Conservation (phyloP, 30 jellyfish, hydroid and myxozoan species). For the Phacellophora camtschatica region DNA sequence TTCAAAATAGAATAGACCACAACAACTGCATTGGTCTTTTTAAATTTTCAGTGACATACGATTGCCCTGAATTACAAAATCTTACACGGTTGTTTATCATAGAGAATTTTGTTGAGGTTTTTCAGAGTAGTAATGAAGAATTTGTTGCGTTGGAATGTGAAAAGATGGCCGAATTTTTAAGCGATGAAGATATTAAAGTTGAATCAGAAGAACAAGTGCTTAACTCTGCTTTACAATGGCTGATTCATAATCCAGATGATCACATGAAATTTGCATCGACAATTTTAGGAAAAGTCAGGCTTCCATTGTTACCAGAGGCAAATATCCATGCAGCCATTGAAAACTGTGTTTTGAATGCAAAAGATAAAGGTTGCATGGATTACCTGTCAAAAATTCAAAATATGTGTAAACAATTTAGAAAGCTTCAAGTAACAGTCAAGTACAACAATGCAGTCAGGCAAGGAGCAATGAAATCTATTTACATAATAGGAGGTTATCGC, state of each 20-base stretch:
- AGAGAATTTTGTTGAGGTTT: slow-evolving; percentile 35
- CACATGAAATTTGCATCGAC: slow-evolving; percentile 16
- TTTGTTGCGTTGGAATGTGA: slow-evolving; percentile 26
- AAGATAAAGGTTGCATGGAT: neutral
- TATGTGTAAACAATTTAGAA: slow-evolving; percentile 44
- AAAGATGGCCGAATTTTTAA: slow-evolving; percentile 4
- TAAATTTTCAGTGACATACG: slow-evolving; percentile 37
- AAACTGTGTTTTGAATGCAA: neutral
- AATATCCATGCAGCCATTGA: neutral
- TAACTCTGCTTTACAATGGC: slow-evolving; percentile 36
- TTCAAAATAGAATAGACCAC: slow-evolving; percentile 24
- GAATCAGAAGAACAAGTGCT: slow-evolving; percentile 56
- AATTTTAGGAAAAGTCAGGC: slow-evolving; percentile 22
- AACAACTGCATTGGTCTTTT: slow-evolving; percentile 44
- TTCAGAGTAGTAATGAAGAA: slow-evolving; percentile 28
- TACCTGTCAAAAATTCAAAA: neutral
- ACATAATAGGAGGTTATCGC: slow-evolving; percentile 59
- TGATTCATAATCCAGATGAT: neutral
- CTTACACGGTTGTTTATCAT: slow-evolving; percentile 1
- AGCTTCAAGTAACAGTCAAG: slow-evolving; percentile 39
- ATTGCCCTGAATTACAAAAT: slow-evolving; percentile 26
- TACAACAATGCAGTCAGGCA: slow-evolving; percentile 20
- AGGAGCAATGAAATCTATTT: slow-evolving; percentile 56
- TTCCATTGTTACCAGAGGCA: slow-evolving; percentile 23
- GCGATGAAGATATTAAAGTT: slow-evolving; percentile 45